A percentile compares a stretch with the other conserved stretches of the same genome.
Conservation (phyloP, 2,797 vertebrate genomes). For the Molossus alvarezi region DNA sequence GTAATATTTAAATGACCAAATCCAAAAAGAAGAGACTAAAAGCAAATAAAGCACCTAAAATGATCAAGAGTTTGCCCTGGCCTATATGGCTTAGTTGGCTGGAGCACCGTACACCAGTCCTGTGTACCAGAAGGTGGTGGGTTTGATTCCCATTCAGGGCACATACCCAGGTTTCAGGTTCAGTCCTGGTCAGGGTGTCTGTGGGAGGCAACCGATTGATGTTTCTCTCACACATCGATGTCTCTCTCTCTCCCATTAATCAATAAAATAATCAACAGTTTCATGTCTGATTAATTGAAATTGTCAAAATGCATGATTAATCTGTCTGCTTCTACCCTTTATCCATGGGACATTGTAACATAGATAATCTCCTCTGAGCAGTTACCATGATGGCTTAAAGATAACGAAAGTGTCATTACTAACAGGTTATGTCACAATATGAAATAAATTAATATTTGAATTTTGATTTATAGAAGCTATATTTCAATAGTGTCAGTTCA, state of each 20-base stretch:
- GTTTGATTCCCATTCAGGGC: too few species aligned
- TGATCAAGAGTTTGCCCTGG: not conserved
- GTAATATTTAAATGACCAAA: not conserved
- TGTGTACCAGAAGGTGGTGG: too few species aligned
- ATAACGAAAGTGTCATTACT: not conserved
- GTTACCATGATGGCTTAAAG: not conserved
- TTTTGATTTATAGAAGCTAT: not conserved
- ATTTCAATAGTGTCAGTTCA: not conserved
- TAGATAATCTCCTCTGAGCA: not conserved
- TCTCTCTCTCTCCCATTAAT: too few species aligned
- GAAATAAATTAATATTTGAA: not conserved
- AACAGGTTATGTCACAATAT: not conserved
- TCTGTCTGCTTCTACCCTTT: not conserved
- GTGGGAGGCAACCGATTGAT: too few species aligned
- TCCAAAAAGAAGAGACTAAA: not conserved
- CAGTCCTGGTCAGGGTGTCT: too few species aligned
- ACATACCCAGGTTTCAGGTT: too few species aligned
- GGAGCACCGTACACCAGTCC: too few species aligned
- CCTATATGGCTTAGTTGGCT: too few species aligned
- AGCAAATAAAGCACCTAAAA: not conserved
- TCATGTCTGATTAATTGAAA: not conserved
- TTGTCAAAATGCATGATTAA: not conserved
- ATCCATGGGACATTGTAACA: not conserved
- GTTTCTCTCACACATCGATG: too few species aligned
- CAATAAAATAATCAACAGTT: not conserved